A percentile compares a stretch with the other conserved stretches of the same genome.
These are phyloP conservation scores for Calliphora vicina DNA, from an alignment of 1,140 invertebrate species.

Conservation along the genomic window DNA sequence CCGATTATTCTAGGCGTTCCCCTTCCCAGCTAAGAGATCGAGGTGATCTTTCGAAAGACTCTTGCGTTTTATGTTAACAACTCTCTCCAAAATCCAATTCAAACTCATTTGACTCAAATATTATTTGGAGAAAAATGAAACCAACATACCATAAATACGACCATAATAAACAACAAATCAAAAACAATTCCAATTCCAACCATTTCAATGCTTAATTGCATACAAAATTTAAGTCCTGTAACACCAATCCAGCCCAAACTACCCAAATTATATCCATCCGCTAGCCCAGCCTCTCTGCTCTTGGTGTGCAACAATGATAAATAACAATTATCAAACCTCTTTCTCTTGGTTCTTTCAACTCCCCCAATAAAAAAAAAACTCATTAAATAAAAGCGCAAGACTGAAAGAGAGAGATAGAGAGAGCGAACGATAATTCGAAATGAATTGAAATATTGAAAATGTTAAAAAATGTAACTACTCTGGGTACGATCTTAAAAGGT, in stretches of 20 bases:
- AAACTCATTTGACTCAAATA: not conserved
- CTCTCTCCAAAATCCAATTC: not conserved
- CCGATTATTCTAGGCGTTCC: not conserved
- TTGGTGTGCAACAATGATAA: conserved; percentile 16
- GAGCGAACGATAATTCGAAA: not conserved
- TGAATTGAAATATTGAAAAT: not conserved
- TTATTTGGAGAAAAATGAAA: not conserved
- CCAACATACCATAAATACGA: conserved; percentile 17
- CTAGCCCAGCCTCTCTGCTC: conserved; percentile 27
- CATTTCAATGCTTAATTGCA: not conserved
- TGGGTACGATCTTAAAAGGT: conserved; percentile 63
- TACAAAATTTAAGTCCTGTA: not conserved
- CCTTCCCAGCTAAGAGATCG: conserved; percentile 9
- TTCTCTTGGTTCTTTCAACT: conserved; percentile 21
- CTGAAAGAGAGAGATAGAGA: not conserved
- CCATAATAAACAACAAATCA: not conserved
- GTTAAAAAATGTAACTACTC: conserved; percentile 32
- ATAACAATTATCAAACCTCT: conserved; percentile 7
- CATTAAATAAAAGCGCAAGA: not conserved
- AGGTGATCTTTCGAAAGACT: not conserved
- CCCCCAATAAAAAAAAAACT: not conserved
- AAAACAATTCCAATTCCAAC: not conserved
- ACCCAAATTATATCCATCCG: conserved; percentile 41
- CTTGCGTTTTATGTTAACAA: conserved; percentile 27
- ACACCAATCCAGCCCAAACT: not conserved